Evolutionary conservation across 2,888 invertebrate species (phyloP).

Genomic region (Carabus problematicus): DNA sequence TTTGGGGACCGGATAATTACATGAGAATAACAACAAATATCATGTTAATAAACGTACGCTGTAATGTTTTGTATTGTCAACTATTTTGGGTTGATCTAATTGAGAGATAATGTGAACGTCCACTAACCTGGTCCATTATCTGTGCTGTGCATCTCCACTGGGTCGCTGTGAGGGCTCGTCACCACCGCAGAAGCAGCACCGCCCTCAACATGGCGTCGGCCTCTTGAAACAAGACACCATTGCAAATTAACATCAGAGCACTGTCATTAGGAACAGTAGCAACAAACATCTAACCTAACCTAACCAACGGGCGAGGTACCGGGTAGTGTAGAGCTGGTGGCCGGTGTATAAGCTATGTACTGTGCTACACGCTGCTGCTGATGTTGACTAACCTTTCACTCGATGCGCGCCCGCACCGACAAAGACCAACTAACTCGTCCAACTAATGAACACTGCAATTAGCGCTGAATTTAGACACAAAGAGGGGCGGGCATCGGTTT

Average conservation of each 20-base stretch:
- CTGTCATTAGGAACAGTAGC: constrained; percentile 9
- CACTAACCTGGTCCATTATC: constrained; percentile 60
- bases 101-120: background rate
- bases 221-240: constrained; percentile 22
- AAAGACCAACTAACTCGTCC: constrained; percentile 7
- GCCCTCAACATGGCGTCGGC: constrained; percentile 34
- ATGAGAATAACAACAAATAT: too few relatives aligned
- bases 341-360: background rate
- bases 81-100: constrained; percentile 56
- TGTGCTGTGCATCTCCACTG: constrained; percentile 60
- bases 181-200: constrained; percentile 25
- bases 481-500: constrained; percentile 10
- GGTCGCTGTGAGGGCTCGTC: constrained; percentile 50
- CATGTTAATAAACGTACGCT: too few relatives aligned
- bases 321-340: too few relatives aligned
- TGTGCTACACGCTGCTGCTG: background rate
- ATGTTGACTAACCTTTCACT: background rate
- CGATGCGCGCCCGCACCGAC: background rate
- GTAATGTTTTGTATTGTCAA: constrained; percentile 55
- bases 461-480: constrained; percentile 29
- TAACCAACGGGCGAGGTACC: background rate
- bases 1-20: too few relatives aligned
- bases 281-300: constrained; percentile 15
- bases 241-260: constrained; percentile 8
- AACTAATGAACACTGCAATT: constrained; percentile 26